Base-by-base conservation (phyloP, 2,888 invertebrate species). In the Dynastes hyllus region DNA sequence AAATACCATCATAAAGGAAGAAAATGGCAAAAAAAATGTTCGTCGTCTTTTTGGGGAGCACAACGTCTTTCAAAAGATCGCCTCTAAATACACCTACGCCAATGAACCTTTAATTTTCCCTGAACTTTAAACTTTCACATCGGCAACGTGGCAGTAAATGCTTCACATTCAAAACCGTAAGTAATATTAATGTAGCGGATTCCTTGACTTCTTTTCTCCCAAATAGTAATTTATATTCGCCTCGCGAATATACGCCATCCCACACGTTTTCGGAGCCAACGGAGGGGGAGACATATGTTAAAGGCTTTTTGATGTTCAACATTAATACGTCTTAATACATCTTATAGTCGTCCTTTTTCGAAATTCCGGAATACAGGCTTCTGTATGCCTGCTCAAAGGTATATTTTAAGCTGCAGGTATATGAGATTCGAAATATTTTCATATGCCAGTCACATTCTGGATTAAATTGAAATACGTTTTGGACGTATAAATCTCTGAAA, bases 121-220 rank as follows among this genome's bases (percentile, higher is more conserved):
- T 40, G 71, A 73, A 73, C 71, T 73, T 53, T 69, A 73, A 73
- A 58, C 71, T 73, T 73, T 73, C 58, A 55, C 9, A 27, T n/a
- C 27, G 8, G 40, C 2, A 22, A 22, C 55, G 55, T 13, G 37
- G 58, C 32, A 67, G 55, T 55, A 58, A 73, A 58, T 22, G 22
- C 37, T 37, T 29, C 13, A 5, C 71, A 73, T 73, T 73, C 58
- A 73, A 11, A 51, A 37, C 55, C 37, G 55, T 53, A 37, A 73
- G 58, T 40, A 58, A 55, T 73, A 37, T 73, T 58, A 73, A 73
- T 55, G 37, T 40, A 22, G 37, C 58, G 40, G 16, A 58, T 37
- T 40, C 40, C 40, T 9, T 40, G 40, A 58, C 16, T 58, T 11
- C 67, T 73, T 58, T 73, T 73, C 22, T 73, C 16, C 11, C 37